phyloP scores from a whole-genome alignment of 2,113 vertebrate species.

The Nannospalax galili region DNA sequence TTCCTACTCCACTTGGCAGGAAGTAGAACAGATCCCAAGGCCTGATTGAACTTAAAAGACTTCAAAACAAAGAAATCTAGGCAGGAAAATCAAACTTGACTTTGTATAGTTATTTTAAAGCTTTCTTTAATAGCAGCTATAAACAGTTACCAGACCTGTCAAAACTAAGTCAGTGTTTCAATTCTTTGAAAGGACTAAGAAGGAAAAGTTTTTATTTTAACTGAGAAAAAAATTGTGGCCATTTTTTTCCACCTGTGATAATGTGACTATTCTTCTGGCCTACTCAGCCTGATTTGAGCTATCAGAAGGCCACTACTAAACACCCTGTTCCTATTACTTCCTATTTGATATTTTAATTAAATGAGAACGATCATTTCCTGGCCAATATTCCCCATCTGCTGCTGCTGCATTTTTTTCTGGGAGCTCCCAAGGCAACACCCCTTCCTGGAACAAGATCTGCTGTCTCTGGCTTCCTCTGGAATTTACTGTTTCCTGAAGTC shows the following conservation, averaged over 20 bases:
- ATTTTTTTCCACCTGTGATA: constrained; percentile 36
- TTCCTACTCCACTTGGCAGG: background rate
- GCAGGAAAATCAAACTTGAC: constrained; percentile 1
- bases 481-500: constrained; percentile 51
- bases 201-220: background rate
- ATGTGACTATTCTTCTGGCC: background rate
- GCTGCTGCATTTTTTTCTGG: background rate
- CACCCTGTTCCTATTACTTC: constrained; percentile 27
- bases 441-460: constrained; percentile 54
- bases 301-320: constrained; percentile 45
- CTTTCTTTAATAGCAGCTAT: constrained; percentile 35
- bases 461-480: constrained; percentile 61
- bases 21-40: background rate
- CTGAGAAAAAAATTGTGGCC: background rate
- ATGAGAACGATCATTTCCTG: constrained; percentile 9
- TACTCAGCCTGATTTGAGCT: background rate
- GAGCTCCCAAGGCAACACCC: background rate
- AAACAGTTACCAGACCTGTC: constrained; percentile 32
- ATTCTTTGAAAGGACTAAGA: constrained; percentile 26
- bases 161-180: constrained; percentile 21
- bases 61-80: background rate
- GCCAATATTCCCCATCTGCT: constrained; percentile 72
- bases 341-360: constrained; percentile 68
- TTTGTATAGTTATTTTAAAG: constrained; percentile 51
- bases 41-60: background rate